Percentiles rank a stretch among this genome's conserved stretches.
phyloP scores from a whole-genome alignment of 2,113 vertebrate species.

The Paradoxurus hermaphroditus region DNA sequence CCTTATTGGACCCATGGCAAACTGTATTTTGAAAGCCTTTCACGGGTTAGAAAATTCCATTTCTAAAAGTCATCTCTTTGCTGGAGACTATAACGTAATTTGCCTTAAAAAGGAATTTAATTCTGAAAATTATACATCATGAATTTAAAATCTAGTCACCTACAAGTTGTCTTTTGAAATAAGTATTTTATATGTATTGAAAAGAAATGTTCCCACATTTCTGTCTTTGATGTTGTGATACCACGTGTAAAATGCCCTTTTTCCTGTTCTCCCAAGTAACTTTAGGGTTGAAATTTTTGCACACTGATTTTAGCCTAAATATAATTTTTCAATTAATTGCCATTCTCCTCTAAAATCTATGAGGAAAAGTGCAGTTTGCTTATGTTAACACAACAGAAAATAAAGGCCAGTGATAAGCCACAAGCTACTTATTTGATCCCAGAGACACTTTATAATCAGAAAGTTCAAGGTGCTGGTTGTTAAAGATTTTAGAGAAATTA shows the following conservation, averaged over 20 bases:
- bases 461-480: not conserved
- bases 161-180: not conserved
- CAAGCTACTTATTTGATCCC: not conserved
- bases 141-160: not conserved
- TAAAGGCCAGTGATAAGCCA: not conserved
- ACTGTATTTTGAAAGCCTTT: not conserved
- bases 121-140: not conserved
- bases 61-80: not conserved
- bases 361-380: not conserved
- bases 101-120: constrained; percentile 23
- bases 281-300: not conserved
- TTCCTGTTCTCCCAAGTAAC: not conserved
- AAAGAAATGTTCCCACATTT: not conserved
- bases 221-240: not conserved
- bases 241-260: not conserved
- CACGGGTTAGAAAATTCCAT: not conserved
- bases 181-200: not conserved
- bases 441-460: not conserved
- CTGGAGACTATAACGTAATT: not conserved
- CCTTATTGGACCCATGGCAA: not conserved
- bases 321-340: not conserved
- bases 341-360: not conserved
- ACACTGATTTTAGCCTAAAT: not conserved
- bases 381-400: not conserved
- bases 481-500: not conserved